A percentile compares a stretch with the other conserved stretches of the same genome.
Evolutionary conservation across 2,797 vertebrate species (phyloP).

Genomic region (Hypotaenidia okinawae): DNA sequence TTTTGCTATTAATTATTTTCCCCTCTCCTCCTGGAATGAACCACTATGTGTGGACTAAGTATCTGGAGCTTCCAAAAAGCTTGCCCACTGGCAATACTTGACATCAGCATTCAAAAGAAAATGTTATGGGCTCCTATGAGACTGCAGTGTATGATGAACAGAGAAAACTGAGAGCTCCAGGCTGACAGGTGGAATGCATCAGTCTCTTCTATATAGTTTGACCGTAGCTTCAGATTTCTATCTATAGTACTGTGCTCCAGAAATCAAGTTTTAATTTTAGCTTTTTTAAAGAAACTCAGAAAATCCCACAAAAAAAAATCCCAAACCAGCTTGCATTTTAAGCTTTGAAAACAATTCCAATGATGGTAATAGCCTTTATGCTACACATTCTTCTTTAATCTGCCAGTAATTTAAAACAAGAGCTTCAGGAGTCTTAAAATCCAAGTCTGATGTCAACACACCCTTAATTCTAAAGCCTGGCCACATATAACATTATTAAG

Average conservation of each 20-base stretch:
- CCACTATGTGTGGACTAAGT: neutral
- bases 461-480: neutral
- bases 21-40: neutral
- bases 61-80: neutral
- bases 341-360: neutral
- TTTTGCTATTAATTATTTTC: neutral
- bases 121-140: conserved; percentile 20
- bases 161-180: neutral
- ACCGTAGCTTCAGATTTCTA: neutral
- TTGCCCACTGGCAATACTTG: neutral
- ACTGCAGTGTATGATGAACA: neutral
- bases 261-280: neutral
- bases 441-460: neutral
- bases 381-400: neutral
- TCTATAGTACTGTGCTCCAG: neutral
- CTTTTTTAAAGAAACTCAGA: no score
- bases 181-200: neutral
- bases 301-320: no score
- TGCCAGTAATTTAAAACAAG: neutral
- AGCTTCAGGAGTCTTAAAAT: neutral
- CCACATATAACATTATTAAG: neutral
- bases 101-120: conserved; percentile 23
- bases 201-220: neutral
- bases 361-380: neutral
- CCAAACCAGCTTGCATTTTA: neutral